Evolutionary conservation across 2,888 invertebrate species (phyloP), one percentile per base, ranked within the genome.

Genomic region (Amphipoea lucens): DNA sequence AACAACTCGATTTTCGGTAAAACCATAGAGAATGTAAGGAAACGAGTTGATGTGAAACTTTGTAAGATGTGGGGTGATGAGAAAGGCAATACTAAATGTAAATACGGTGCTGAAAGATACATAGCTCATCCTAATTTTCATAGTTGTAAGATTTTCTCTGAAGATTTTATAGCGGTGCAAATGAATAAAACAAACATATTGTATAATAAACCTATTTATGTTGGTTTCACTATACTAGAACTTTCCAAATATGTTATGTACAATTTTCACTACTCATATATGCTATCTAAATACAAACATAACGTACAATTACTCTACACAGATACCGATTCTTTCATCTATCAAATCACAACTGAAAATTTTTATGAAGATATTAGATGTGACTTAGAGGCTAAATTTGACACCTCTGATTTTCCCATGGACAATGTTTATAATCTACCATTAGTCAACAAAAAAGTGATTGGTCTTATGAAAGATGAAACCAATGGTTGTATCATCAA

Each of bases 41-140:
- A 45, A 9, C 45, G 11, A 45, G 9, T 45, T 11, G 45, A 45
- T 11, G 45, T 45, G 45, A 45, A 45, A 45, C 45, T 45, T 45
- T 45, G 45, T 45, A 45, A 45, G 36, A 63, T 63, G 62, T 63
- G 62, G 62, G 5, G 62, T 63, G 62, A 63, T 63, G 63, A 63
- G 63, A 63, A 63, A 36, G 4, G 14, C 14, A 63, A 63, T 14
- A 45, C 67, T 11, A 67, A 67, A 48, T 14, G 67, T 4, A 67
- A 67, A n/a, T 45, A 67, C 11, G 67, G 67, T 67, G 67, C 45
- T 67, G 67, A 67, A 67, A n/a, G 67, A 67, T 67, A 67, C 45
- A 67, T 48, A 67, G 67, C 67, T 67, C 67, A 67, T 67, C 67
- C 67, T 45, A 67, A 67, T 45, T 67, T 67, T 67, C 67, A 67